Base-by-base conservation (phyloP, 2,113 vertebrate genomes). In the Noctilio leporinus region DNA sequence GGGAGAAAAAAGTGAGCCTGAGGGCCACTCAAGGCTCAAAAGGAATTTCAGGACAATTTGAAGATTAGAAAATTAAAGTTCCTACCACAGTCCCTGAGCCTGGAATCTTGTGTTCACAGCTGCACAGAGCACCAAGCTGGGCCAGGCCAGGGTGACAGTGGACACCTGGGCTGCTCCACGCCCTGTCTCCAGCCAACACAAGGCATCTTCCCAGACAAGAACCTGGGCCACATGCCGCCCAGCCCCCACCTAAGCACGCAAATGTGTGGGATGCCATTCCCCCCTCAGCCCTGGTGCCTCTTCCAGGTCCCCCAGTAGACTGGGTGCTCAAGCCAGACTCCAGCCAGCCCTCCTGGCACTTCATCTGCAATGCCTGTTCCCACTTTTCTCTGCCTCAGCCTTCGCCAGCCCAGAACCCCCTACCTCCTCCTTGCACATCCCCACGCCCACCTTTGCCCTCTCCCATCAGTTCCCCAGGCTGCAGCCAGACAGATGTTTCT, bases 41-140 rank as follows among this genome's bases (percentile, higher is more conserved):
- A 88, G 82, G 65, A 78, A 89, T 77, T 91, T 93, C n/a, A 59
- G n/a, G 59, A 94, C 65, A 78, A 86, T 59, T 89, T 87, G n/a
- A 51, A 93, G 83, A 82, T 78, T 59, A 95, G 59, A 76, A 40
- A 86, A 82, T 76, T 43, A 55, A 76, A 82, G 38, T 43, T 85
- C 72, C 47, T 67, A 20, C 49, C 59, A 17, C 43, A 55, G 15
- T 5, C 30, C 73, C 94, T 53, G 33, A 77, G 62, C 81, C 85
- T 15, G 35, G 80, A 62, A 53, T 67, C 55, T 49, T 28, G 26
- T n/a, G 47, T 11, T 47, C 59, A 16, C 62, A 19, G 67, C 26
- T 53, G 62, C 17, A 1, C 0, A 17, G 22, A 80, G 49, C 10
- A 0, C 26, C 38, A 64, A 53, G 38, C 53, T 28, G 51, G 64